phyloP scores from a whole-genome alignment of 2,888 invertebrate species.

The Sepiola atlantica region DNA sequence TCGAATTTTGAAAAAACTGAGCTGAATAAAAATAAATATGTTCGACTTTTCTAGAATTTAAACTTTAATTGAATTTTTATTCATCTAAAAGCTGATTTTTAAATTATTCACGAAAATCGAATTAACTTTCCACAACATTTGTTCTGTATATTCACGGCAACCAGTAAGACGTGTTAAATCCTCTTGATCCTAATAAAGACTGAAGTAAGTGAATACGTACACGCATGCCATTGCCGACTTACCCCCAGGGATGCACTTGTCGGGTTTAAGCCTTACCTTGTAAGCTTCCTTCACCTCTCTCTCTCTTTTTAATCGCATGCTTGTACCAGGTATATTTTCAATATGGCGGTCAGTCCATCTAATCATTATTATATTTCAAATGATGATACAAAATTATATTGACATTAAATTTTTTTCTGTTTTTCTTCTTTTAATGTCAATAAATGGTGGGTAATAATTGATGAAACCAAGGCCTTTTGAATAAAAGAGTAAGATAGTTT shows the following conservation, averaged over 20 bases:
- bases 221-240: neutral
- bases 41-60: no score
- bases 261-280: slow-evolving; percentile 4
- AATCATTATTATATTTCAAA: neutral
- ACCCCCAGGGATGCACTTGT: slow-evolving; percentile 11
- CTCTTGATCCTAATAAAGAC: neutral
- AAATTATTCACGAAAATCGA: neutral
- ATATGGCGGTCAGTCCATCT: neutral
- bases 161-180: neutral
- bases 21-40: no score
- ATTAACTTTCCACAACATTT: neutral
- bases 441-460: neutral
- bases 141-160: neutral
- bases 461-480: neutral
- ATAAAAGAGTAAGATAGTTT: neutral
- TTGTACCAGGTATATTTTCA: slow-evolving; percentile 11
- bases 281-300: neutral
- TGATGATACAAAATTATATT: no score
- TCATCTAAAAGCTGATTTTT: neutral
- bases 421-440: neutral
- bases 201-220: neutral
- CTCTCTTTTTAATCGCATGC: neutral
- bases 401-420: no score
- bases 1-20: no score
- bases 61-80: neutral